Evolutionary conservation across 2,888 invertebrate species (phyloP).

Genomic region (Acanthosepion pharaonis): DNA sequence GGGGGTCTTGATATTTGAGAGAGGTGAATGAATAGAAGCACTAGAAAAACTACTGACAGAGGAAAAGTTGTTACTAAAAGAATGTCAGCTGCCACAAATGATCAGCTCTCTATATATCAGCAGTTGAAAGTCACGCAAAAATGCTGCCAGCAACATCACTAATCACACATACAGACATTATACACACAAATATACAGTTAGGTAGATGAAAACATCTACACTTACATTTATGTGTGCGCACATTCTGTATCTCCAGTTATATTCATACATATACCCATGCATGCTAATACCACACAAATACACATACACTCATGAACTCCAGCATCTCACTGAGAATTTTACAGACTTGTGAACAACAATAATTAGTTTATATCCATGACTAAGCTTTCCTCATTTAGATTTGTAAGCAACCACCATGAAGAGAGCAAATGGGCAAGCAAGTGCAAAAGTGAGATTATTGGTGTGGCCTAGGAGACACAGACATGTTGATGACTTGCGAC

Average conservation of each 20-base stretch:
- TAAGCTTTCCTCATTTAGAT: slow-evolving; percentile 33
- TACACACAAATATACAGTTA: not conserved
- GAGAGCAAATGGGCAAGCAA: slow-evolving; percentile 22
- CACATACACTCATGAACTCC: not conserved
- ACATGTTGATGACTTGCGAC: not conserved
- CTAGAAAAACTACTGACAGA: slow-evolving; percentile 3
- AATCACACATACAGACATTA: not conserved
- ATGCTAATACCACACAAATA: not conserved
- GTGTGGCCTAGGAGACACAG: slow-evolving; percentile 23
- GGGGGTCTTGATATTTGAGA: not conserved
- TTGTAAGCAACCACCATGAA: slow-evolving; percentile 1
- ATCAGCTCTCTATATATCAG: slow-evolving; percentile 21
- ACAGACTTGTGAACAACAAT: slow-evolving; percentile 33
- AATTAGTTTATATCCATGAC: slow-evolving; percentile 8
- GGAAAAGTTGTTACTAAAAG: slow-evolving; percentile 20
- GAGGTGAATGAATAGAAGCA: not conserved
- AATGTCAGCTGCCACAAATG: not conserved
- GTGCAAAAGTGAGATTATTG: slow-evolving; percentile 9
- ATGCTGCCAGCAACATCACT: not conserved
- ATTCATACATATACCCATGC: not conserved
- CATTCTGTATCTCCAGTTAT: not conserved
- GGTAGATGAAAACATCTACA: not conserved
- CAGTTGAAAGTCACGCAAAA: not conserved
- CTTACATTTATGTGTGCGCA: not conserved
- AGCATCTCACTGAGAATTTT: not conserved